Conservation (phyloP, 2,113 vertebrate species). For the Saguinus midas region DNA sequence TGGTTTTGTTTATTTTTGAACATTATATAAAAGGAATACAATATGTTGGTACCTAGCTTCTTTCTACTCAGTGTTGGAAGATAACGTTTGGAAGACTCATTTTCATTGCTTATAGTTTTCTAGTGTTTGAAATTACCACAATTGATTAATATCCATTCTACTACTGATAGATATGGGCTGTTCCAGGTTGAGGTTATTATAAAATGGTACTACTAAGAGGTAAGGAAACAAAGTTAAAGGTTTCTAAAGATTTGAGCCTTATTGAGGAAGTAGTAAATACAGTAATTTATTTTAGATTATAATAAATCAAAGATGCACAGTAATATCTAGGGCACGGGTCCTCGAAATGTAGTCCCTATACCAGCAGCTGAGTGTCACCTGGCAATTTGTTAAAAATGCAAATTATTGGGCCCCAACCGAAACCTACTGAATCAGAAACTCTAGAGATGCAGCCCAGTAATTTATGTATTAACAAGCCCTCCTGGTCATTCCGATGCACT, state of each 20-base stretch:
- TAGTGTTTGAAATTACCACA: neutral
- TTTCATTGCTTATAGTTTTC: constrained; percentile 18
- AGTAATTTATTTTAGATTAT: neutral
- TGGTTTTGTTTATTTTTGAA: constrained; percentile 36
- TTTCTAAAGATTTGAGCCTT: neutral
- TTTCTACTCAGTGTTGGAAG: neutral
- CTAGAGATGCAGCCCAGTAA: neutral
- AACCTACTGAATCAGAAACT: constrained; percentile 20
- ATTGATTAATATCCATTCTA: constrained; percentile 29
- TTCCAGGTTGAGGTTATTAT: neutral
- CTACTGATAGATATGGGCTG: neutral
- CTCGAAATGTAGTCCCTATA: neutral
- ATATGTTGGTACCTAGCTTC: neutral
- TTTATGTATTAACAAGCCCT: neutral
- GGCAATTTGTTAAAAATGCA: neutral
- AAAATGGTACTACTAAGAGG: neutral
- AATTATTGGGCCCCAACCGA: neutral
- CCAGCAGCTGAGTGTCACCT: neutral
- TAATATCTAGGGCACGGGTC: neutral
- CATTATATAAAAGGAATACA: neutral
- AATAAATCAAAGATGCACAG: constrained; percentile 8
- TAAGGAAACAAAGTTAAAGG: constrained; percentile 21
- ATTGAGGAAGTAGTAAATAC: neutral
- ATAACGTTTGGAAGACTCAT: neutral
- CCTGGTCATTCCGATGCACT: neutral